Evolutionary conservation across 2,113 vertebrate genomes (phyloP).

Genomic region (Thamnaconus septentrionalis): DNA sequence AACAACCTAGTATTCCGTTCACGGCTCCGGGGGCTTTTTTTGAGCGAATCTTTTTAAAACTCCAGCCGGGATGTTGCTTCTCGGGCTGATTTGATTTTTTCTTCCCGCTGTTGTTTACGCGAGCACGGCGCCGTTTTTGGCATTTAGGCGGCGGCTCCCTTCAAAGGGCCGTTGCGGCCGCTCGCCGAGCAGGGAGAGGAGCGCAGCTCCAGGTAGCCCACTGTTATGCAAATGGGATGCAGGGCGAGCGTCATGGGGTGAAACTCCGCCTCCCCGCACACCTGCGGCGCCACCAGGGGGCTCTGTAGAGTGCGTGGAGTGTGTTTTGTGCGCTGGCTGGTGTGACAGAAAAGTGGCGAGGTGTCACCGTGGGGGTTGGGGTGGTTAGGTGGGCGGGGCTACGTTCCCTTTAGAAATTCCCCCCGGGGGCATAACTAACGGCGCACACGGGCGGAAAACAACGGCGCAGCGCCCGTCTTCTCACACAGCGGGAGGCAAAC

Average conservation of each 20-base stretch:
- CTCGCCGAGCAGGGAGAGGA: neutral
- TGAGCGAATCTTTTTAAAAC: neutral
- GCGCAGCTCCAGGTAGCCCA: neutral
- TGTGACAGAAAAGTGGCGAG: neutral
- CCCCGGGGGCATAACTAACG: constrained; percentile 31
- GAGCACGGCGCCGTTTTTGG: constrained; percentile 3
- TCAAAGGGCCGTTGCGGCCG: neutral
- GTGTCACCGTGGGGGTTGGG: constrained; percentile 17
- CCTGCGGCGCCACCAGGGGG: neutral
- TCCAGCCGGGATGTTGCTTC: too few species aligned
- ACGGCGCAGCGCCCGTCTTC: constrained; percentile 26
- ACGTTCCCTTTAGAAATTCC: constrained; percentile 31
- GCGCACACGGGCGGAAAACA: constrained; percentile 12
- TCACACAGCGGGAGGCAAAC: constrained; percentile 45
- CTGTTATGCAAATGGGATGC: constrained; percentile 32
- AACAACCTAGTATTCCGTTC: neutral
- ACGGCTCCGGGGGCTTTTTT: constrained; percentile 10
- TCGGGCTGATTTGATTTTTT: neutral
- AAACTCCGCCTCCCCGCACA: constrained; percentile 27
- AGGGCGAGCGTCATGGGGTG: constrained; percentile 2
- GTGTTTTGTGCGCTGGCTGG: too few species aligned
- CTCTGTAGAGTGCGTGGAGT: too few species aligned
- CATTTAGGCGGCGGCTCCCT: constrained; percentile 7
- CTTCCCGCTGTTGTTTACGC: neutral
- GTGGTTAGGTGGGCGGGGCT: constrained; percentile 4